These are phyloP conservation scores for Stenurella melanura DNA, from an alignment of 2,888 invertebrate species.

Conservation along the genomic window DNA sequence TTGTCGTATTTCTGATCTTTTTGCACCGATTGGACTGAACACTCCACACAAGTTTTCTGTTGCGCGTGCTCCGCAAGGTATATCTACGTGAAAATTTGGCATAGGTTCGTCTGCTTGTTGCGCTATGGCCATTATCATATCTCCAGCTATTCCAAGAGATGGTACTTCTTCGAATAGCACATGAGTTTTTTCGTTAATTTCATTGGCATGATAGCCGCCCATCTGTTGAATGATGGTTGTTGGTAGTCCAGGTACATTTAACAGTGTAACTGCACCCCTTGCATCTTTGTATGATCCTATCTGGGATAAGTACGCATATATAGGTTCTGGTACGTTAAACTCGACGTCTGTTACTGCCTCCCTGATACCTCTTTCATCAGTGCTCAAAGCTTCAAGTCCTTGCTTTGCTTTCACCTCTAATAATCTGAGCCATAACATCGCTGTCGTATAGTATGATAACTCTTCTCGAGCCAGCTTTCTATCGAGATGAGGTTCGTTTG, in stretches of 20 bases:
- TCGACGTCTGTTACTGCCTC: constrained; percentile 49
- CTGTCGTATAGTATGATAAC: background rate
- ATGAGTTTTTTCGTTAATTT: constrained; percentile 58
- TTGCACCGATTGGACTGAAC: constrained; percentile 54
- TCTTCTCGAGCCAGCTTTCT: background rate
- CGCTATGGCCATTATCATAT: constrained; percentile 66
- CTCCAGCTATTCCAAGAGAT: constrained; percentile 64
- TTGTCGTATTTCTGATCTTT: constrained; percentile 56
- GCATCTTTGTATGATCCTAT: constrained; percentile 61
- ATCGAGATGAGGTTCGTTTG: background rate
- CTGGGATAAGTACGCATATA: constrained; percentile 54
- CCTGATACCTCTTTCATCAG: too few relatives aligned
- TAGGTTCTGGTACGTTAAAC: constrained; percentile 59
- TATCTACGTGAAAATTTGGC: constrained; percentile 61
- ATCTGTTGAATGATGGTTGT: constrained; percentile 57
- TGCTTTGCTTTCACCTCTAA: constrained; percentile 20
- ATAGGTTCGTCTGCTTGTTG: constrained; percentile 57
- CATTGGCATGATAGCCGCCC: constrained; percentile 63
- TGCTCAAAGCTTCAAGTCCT: too few relatives aligned
- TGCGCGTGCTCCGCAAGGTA: constrained; percentile 51
- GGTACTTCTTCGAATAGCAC: constrained; percentile 65
- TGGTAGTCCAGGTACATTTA: constrained; percentile 58
- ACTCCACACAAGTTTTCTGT: constrained; percentile 59
- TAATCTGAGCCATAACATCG: background rate
- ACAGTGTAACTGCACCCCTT: constrained; percentile 63